Evolutionary conservation across 2,113 vertebrate species (phyloP).

Genomic region (Tupaia chinensis): DNA sequence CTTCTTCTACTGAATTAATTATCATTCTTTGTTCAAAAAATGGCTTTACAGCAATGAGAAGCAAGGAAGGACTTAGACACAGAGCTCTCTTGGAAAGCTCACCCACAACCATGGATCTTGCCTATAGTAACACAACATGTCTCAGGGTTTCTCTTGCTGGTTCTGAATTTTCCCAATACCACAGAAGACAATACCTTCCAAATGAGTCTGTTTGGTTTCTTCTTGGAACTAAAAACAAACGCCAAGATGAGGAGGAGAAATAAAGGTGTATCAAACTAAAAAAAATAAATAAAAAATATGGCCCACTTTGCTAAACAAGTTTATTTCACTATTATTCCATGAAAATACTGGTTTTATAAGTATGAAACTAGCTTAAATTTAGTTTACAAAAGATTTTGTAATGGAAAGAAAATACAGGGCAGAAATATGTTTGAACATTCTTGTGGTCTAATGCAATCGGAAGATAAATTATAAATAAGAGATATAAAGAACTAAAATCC

Average conservation of each 20-base stretch:
- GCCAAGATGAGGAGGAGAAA: neutral
- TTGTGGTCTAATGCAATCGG: constrained; percentile 13
- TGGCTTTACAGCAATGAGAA: neutral
- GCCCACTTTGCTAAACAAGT: neutral
- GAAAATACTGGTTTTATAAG: constrained; percentile 52
- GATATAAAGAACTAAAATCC: neutral
- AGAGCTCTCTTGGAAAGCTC: constrained; percentile 30
- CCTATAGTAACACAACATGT: neutral
- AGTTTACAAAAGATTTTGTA: constrained; percentile 29
- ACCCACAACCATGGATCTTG: neutral
- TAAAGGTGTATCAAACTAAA: neutral
- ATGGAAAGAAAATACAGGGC: neutral
- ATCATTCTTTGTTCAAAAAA: constrained; percentile 39
- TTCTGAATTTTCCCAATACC: constrained; percentile 31
- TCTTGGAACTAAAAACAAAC: neutral
- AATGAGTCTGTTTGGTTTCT: neutral
- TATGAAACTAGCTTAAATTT: neutral
- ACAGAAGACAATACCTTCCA: neutral
- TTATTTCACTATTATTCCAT: neutral
- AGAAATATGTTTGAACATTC: neutral
- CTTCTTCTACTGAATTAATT: constrained; percentile 7
- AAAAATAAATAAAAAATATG: neutral
- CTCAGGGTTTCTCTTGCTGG: neutral
- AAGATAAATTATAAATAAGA: constrained; percentile 36
- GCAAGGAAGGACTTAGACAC: neutral